Evolutionary conservation across 2,888 invertebrate genomes (phyloP), one percentile per base, ranked within the genome.

Genomic region (Pammene aurita): DNA sequence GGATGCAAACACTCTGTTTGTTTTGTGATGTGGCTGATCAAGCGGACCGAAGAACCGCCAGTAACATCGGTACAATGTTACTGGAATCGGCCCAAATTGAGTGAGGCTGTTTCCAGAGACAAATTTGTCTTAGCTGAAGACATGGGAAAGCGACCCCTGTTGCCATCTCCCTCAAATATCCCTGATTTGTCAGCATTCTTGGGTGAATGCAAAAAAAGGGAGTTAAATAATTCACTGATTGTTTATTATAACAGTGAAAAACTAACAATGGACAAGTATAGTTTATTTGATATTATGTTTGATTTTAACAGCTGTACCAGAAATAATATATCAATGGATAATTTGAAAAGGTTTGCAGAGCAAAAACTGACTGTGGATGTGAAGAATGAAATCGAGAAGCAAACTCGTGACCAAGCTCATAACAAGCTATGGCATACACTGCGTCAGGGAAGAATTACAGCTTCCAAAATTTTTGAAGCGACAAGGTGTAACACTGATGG

Each of bases 371-470:
- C 52, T 16, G 11, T 11, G 5, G 18, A 52, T 9, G 26, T 52
- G 11, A 18, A 52, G 11, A 18, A 26, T 7, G 52, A 52, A 5
- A 26, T 52, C 18, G 52, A 52, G 16, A 10, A 52, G 26, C 18
- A 52, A 18, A 52, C 52, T 11, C 52, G 52, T 18, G 52, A 18
- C 7, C 52, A 52, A 52, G 52, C 52, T 10, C 9, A 26, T 26
- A 52, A 26, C 11, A 52, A 52, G 26, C 52, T 52, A 10, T 52
- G 52, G 52, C 52, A 52, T 16, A 52, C 52, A 26, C 26, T 52
- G 26, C 52, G 52, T 10, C 52, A 52, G 18, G 52, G 52, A 9
- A 52, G 52, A 11, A 26, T 52, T 5, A 52, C 52, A 26, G 52
- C 52, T 11, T 52, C 52, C 2, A 52, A 52, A 52, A 26, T 52